Evolutionary conservation across 2,888 invertebrate species (phyloP), one percentile per base, ranked within the genome.

Genomic region (Metellina segmentata): DNA sequence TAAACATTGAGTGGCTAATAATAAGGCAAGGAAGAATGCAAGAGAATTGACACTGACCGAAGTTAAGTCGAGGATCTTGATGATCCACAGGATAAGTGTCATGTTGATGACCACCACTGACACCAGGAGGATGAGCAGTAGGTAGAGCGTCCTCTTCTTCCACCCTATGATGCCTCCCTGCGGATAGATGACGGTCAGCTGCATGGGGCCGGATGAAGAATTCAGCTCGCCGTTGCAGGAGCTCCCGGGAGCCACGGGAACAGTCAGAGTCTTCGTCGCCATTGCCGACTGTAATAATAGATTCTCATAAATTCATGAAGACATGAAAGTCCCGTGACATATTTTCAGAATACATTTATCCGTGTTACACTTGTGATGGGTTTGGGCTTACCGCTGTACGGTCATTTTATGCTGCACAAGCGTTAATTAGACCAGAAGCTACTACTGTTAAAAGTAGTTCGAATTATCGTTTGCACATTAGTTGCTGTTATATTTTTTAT

Each of bases 131-230:
- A 98, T 96, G 93, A 99, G 97, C 94, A 99, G 96, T 83, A 97
- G 96, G 95, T 99, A 99, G 82, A 99, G 97, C 95, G 98, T 98
- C 95, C 98, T 96, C 95, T 99, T 98, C 94, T 99, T 96, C 99
- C 99, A 99, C 77, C 99, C 99, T 95, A 98, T 98, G 94, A 99
- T 97, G 93, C 98, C 99, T 87, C 34, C 79, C 53, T 0, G 86
- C 70, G 13, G 89, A 81, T 20, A 92, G 86, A 61, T 16, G 13
- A 61, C 61, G 5, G 61, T 61, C 61, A 61, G 61, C 61, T 61
- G 61, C 34, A 82, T 74, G 4, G 72, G 20, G 5, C 81, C 85
- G 13, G 48, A 19, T 5, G 87, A 34, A 34, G 34, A 48, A 52
- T 81, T 83, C 7, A 92, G 49, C 20, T 71, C 78, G 0, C 92